Conservation (phyloP, 2,113 vertebrate species). For the Cyrtonyx montezumae region DNA sequence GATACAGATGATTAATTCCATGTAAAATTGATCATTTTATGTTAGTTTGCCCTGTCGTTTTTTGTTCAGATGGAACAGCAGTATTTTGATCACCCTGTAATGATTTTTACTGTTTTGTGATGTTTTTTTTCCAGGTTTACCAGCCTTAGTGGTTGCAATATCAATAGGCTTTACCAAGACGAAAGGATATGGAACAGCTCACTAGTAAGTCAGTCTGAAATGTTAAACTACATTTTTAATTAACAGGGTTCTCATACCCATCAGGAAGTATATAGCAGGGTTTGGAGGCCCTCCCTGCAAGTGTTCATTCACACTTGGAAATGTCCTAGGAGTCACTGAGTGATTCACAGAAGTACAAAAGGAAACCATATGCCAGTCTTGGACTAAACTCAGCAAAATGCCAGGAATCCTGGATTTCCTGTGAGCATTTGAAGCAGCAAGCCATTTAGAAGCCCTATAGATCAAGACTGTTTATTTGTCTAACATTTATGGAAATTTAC, state of each 20-base stretch:
- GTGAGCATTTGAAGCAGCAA: not conserved
- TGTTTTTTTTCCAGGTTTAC: slow-evolving; percentile 86
- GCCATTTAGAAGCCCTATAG: not conserved
- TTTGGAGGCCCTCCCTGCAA: not conserved
- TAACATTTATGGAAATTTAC: not conserved
- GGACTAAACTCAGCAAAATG: not conserved
- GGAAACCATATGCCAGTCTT: not conserved
- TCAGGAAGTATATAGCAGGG: not conserved
- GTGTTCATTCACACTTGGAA: not conserved
- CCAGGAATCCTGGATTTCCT: not conserved
- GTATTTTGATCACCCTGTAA: not conserved
- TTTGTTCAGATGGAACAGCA: not conserved
- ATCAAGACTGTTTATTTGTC: not conserved
- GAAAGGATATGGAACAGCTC: slow-evolving; percentile 96
- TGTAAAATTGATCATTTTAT: not conserved
- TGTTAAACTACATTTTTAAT: slow-evolving; percentile 24
- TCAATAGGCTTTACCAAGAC: slow-evolving; percentile 99
- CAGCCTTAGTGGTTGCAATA: slow-evolving; percentile 96
- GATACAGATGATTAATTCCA: slow-evolving; percentile 12
- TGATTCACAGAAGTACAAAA: not conserved
- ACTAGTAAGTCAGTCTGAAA: slow-evolving; percentile 90
- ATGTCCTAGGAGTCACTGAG: not conserved
- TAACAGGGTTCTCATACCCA: not conserved
- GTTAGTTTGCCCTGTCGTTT: not conserved
- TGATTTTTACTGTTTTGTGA: slow-evolving; percentile 43